Evolutionary conservation across 2,113 vertebrate species (phyloP).

Genomic region (Oceanodroma tethys): DNA sequence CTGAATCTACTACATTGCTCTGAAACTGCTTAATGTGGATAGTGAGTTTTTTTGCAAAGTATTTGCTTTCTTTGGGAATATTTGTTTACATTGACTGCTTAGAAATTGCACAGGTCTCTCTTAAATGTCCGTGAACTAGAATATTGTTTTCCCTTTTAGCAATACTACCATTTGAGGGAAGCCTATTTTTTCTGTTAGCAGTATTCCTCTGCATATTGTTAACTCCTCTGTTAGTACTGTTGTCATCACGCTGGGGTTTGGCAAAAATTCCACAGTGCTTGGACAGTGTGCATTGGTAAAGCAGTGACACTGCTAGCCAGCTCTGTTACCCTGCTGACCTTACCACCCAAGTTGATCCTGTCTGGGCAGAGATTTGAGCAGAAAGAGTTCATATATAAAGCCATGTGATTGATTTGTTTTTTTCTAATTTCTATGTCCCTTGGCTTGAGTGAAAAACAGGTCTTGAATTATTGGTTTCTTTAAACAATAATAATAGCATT

Average conservation of each 20-base stretch:
- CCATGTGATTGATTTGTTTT: background rate
- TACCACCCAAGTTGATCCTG: conserved; percentile 53
- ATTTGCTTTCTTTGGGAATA: background rate
- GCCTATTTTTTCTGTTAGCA: background rate
- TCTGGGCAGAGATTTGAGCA: background rate
- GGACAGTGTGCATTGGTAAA: background rate
- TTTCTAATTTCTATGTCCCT: background rate
- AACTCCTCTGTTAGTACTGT: background rate
- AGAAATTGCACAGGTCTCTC: background rate
- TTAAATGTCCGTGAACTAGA: background rate
- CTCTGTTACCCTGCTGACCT: conserved; percentile 35
- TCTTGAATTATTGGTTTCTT: conserved; percentile 12
- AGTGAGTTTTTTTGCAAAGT: background rate
- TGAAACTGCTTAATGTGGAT: background rate
- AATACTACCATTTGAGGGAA: background rate
- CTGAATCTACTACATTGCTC: conserved; percentile 16
- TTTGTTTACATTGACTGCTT: background rate
- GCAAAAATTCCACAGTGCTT: background rate
- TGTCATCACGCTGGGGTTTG: conserved; percentile 25
- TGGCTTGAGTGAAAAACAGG: background rate
- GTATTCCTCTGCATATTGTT: background rate
- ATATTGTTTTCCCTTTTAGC: background rate
- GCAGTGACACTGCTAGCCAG: conserved; percentile 1
- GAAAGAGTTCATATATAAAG: background rate
- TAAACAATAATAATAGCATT: background rate